Percentiles rank a stretch among this genome's conserved stretches.
phyloP scores from a whole-genome alignment of 92 coral and sea anemone genomes.

The Porites rus region DNA sequence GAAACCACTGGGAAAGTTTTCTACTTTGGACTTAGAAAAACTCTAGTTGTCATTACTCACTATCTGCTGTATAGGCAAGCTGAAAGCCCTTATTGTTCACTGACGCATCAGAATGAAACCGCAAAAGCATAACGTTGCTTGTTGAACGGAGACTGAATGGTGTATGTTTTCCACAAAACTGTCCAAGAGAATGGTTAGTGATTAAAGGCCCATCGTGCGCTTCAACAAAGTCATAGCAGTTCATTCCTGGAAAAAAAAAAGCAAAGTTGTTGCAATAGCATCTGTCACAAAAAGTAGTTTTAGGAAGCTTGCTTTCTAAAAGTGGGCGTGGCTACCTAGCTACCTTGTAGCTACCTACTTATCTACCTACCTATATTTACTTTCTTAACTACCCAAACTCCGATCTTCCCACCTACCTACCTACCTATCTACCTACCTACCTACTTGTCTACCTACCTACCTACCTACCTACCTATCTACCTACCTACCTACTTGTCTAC shows the following conservation, averaged over 20 bases:
- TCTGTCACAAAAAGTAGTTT: no score
- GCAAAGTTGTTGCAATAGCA: neutral
- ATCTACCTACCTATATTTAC: no score
- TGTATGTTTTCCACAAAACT: constrained; percentile 72
- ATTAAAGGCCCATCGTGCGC: constrained; percentile 66
- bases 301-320: no score
- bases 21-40: neutral
- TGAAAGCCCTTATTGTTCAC: constrained; percentile 66
- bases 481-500: no score
- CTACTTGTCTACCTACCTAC: no score
- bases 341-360: no score
- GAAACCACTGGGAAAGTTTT: no score
- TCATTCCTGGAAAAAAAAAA: constrained; percentile 40
- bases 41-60: constrained; percentile 26
- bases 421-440: no score
- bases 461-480: no score
- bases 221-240: constrained; percentile 83
- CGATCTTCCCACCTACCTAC: no score
- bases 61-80: constrained; percentile 60
- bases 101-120: constrained; percentile 73
- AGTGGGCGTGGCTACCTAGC: no score
- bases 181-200: constrained; percentile 70
- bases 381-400: no score
- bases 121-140: constrained; percentile 59
- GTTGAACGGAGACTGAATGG: constrained; percentile 66